Conservation (phyloP, 1,140 invertebrate species). For the Drusus annulatus region DNA sequence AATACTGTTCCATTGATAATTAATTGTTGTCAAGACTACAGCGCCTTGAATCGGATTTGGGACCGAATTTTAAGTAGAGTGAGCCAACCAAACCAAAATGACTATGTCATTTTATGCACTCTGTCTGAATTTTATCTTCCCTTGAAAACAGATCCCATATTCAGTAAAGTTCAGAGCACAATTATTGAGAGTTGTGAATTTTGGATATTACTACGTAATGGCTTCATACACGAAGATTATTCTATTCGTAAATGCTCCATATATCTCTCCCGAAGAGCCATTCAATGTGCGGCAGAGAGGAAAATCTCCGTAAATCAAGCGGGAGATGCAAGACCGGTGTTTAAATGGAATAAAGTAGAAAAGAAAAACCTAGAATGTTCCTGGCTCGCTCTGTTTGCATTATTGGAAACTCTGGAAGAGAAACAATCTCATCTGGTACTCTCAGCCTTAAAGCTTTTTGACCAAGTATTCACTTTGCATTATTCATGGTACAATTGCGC, state of each 20-base stretch:
- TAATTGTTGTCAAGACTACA: slow-evolving; percentile 48
- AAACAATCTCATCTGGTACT: slow-evolving; percentile 63
- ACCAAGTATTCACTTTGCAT: slow-evolving; percentile 57
- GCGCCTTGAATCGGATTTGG: slow-evolving; percentile 53
- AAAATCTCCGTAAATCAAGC: slow-evolving; percentile 16
- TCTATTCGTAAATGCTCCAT: slow-evolving; percentile 54
- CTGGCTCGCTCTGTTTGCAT: slow-evolving; percentile 62
- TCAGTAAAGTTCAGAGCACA: slow-evolving; percentile 39
- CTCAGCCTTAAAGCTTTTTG: slow-evolving; percentile 60
- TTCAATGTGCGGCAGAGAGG: slow-evolving; percentile 41
- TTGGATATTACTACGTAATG: slow-evolving; percentile 56
- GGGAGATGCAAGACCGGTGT: slow-evolving; percentile 32
- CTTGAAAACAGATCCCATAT: neutral
- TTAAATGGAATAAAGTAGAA: slow-evolving; percentile 41
- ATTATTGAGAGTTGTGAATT: slow-evolving; percentile 52
- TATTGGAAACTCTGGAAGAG: slow-evolving; percentile 62
- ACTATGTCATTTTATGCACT: slow-evolving; percentile 48
- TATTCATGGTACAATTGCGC: slow-evolving; percentile 60
- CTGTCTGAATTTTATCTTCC: slow-evolving; percentile 56
- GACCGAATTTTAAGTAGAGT: slow-evolving; percentile 42
- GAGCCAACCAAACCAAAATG: slow-evolving; percentile 36
- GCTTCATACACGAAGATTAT: slow-evolving; percentile 50
- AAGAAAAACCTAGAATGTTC: slow-evolving; percentile 45
- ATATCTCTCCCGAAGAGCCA: slow-evolving; percentile 54
- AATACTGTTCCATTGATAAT: slow-evolving; percentile 55